These are phyloP conservation scores for Hemitrygon akajei DNA, from an alignment of 2,797 vertebrate species.

Conservation along the genomic window DNA sequence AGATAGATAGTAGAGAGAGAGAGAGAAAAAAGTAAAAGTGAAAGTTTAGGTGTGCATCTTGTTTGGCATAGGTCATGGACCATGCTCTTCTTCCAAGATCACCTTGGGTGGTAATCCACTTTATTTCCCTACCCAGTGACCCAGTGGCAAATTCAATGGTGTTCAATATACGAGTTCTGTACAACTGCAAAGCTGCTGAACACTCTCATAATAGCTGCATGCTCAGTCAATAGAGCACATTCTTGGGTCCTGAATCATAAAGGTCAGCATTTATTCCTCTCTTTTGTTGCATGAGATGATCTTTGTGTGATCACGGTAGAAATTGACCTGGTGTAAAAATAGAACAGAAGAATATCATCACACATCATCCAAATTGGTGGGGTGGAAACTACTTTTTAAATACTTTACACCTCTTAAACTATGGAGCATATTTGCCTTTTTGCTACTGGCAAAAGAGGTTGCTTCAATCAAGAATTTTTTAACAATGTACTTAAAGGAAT, in stretches of 20 bases:
- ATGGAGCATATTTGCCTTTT: too few relatives aligned
- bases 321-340: constrained; percentile 41
- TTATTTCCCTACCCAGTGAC: not conserved
- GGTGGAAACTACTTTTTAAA: not conserved
- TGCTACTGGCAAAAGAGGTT: not conserved
- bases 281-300: constrained; percentile 32
- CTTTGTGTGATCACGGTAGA: constrained; percentile 2
- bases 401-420: not conserved
- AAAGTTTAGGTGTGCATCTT: too few relatives aligned
- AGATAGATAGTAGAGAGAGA: too few relatives aligned
- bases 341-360: not conserved
- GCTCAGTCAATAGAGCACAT: not conserved
- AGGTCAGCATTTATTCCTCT: constrained; percentile 35
- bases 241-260: not conserved
- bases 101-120: not conserved
- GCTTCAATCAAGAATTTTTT: not conserved
- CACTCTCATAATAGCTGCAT: not conserved
- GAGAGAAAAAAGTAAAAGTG: too few relatives aligned
- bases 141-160: constrained; percentile 38
- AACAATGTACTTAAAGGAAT: not conserved
- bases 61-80: not conserved
- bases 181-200: too few relatives aligned
- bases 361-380: not conserved
- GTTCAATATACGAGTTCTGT: not conserved
- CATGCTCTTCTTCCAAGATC: not conserved